Percentiles rank a stretch among this genome's conserved stretches.
These are phyloP conservation scores for Sepioteuthis lessoniana DNA, from an alignment of 2,888 invertebrate species.

Conservation along the genomic window DNA sequence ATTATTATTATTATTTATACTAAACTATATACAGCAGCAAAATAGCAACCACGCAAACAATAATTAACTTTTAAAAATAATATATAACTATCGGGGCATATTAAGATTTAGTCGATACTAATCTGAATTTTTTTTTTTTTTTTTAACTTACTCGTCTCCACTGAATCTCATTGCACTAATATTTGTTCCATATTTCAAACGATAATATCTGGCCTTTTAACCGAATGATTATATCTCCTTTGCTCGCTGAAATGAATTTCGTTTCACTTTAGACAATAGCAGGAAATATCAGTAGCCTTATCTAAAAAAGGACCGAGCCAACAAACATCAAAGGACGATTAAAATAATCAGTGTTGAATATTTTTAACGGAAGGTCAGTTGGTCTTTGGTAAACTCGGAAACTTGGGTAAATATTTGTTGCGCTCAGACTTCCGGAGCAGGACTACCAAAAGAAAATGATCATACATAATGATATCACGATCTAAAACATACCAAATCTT, in stretches of 20 bases:
- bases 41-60: not conserved
- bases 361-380: not conserved
- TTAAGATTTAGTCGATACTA: not conserved
- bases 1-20: no score
- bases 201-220: not conserved
- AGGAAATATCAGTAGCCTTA: not conserved
- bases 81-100: not conserved
- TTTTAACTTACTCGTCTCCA: not conserved
- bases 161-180: not conserved
- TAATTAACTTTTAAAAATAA: not conserved
- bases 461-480: no score
- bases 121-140: not conserved
- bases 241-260: not conserved
- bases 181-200: not conserved
- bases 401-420: not conserved
- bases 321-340: not conserved
- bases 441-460: no score
- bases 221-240: not conserved
- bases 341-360: not conserved
- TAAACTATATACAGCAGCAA: not conserved
- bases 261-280: not conserved
- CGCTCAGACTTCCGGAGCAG: not conserved
- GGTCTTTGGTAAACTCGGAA: not conserved
- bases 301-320: not conserved
- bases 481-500: no score